phyloP scores from a whole-genome alignment of 2,888 invertebrate genomes.

The Harpalus rufipes region DNA sequence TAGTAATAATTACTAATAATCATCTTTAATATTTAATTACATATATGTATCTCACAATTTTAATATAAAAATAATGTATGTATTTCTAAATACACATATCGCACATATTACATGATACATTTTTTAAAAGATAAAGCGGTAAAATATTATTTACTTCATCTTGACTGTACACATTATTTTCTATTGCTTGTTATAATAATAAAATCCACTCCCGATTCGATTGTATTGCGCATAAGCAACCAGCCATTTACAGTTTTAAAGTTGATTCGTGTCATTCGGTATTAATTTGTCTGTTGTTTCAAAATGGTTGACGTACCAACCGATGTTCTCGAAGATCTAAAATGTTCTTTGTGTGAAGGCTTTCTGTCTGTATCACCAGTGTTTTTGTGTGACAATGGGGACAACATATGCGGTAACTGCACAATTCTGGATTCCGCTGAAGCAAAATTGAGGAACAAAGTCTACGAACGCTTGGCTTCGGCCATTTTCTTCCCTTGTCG shows the following conservation, averaged over 20 bases:
- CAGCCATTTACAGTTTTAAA: neutral
- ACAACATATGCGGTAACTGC: constrained; percentile 21
- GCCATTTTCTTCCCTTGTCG: constrained; percentile 45
- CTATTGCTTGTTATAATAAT: neutral
- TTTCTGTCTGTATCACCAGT: constrained; percentile 9
- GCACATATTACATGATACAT: too few species aligned
- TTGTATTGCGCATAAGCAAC: neutral
- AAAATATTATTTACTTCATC: too few species aligned
- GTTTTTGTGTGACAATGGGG: neutral
- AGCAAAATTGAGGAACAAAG: neutral
- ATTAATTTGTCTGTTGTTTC: neutral
- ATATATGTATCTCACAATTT: too few species aligned
- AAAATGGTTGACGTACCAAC: neutral
- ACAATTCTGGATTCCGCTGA: neutral
- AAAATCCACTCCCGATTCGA: neutral
- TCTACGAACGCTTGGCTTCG: constrained; percentile 3
- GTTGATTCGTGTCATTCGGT: neutral
- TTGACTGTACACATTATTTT: too few species aligned
- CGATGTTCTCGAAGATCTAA: neutral
- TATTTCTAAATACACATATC: too few species aligned
- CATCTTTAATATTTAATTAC: too few species aligned
- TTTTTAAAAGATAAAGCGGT: too few species aligned
- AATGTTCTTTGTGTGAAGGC: constrained; percentile 12
- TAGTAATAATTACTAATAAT: too few species aligned
- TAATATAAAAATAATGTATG: too few species aligned